Evolutionary conservation across 2,797 vertebrate species (phyloP), one percentile per base, ranked within the genome.

Genomic region (Lutjanus campechanus): DNA sequence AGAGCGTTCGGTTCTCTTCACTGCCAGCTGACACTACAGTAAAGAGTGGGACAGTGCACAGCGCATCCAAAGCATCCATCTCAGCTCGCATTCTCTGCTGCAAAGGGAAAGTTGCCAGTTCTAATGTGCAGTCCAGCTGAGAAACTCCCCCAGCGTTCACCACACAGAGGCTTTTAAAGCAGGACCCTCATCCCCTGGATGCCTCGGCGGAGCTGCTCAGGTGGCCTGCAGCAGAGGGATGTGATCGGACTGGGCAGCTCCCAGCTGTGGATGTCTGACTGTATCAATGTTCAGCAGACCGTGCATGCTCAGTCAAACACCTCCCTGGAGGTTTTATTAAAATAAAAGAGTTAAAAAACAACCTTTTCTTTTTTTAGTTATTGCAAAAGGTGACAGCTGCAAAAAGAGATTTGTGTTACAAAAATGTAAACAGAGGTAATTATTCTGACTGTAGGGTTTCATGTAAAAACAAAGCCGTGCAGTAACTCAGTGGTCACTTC

Each of bases 221-320:
- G 88, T 89, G 90, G 88, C 66, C 40, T 0, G 40, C 22, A 65
- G 86, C n/a, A 16, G 62, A 81, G 58, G 82, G 74, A 85, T 61
- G 82, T 50, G 82, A 84, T 77, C 15, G 12, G 44, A 70, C 43
- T 69, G 82, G 81, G 82, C 84, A 86, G 85, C 79, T 71, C 69
- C 78, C 90, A 92, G 89, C 90, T 92, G 92, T 54, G 85, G 79
- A 59, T 44, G 85, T 89, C 83, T 72, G 78, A 89, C 79, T 83
- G 78, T 69, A 71, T 87, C 64, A 87, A 69, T 84, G 90, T 85
- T 72, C 82, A 91, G 72, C 89, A 25, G 84, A 90, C 78, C 77
- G 11, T 86, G 81, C 47, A 44, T 25, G 15, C 75, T 83, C 43
- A 43, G 62, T 36, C 29, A 69, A 87, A 65, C 43, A 1, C 40